These are phyloP conservation scores for Strigamia transsilvanica DNA, from an alignment of 2,888 invertebrate species.

Conservation along the genomic window DNA sequence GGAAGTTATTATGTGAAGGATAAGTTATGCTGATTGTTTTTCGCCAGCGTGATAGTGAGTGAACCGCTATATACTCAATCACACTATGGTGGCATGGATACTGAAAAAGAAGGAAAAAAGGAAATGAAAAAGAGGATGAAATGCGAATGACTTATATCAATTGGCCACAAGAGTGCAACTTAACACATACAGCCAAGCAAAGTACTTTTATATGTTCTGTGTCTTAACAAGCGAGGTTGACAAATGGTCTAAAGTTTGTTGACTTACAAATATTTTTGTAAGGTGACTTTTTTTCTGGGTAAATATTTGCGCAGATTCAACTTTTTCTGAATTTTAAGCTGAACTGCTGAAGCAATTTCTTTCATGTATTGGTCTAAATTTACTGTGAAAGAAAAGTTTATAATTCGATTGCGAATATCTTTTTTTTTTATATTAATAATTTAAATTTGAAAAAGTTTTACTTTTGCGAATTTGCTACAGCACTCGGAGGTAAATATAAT, in stretches of 20 bases:
- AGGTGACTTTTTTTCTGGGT: background rate
- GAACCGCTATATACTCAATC: background rate
- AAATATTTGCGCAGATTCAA: background rate
- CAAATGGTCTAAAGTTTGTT: background rate
- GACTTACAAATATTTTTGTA: background rate
- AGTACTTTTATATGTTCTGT: conserved; percentile 4
- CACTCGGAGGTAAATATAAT: background rate
- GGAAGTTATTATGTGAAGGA: background rate
- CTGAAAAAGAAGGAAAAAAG: background rate
- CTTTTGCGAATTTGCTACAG: too few species aligned
- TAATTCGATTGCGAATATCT: too few species aligned
- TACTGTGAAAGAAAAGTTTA: too few species aligned
- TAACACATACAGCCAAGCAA: conserved; percentile 1
- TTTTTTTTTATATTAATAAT: too few species aligned
- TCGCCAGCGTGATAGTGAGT: background rate
- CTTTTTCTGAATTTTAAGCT: background rate
- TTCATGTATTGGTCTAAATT: too few species aligned
- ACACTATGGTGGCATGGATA: background rate
- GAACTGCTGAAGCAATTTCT: background rate
- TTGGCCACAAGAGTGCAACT: conserved; percentile 25
- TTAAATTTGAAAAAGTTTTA: too few species aligned
- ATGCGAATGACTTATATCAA: conserved; percentile 30
- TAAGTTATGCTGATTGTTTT: conserved; percentile 24
- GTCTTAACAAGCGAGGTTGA: background rate
- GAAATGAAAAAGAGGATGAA: conserved; percentile 20